A percentile compares a stretch with the other conserved stretches of the same genome.
These are phyloP conservation scores for Chionis minor DNA, from an alignment of 2,113 vertebrate species.

Conservation along the genomic window DNA sequence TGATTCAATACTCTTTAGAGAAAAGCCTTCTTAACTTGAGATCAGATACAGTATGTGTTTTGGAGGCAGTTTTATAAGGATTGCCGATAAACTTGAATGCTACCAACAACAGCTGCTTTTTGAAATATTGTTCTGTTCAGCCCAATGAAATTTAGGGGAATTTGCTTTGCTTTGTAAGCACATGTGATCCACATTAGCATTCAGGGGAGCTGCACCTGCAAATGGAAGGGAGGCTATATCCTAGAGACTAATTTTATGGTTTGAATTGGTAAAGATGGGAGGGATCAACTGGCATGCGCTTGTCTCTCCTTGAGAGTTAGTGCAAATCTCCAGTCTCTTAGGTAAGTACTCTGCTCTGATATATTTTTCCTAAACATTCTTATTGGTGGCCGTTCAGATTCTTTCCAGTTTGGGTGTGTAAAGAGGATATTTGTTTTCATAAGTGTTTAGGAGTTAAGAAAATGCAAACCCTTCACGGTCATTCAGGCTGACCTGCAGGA, in stretches of 20 bases:
- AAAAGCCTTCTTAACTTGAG: slow-evolving; percentile 69
- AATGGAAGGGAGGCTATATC: not conserved
- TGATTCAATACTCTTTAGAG: slow-evolving; percentile 67
- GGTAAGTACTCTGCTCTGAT: not conserved
- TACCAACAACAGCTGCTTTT: slow-evolving; percentile 44
- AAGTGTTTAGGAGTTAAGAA: not conserved
- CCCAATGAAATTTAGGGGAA: slow-evolving; percentile 42
- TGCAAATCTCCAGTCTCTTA: not conserved
- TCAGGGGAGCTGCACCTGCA: slow-evolving; percentile 34
- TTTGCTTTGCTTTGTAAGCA: slow-evolving; percentile 51
- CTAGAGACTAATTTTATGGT: not conserved
- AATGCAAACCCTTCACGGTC: not conserved
- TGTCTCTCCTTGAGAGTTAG: not conserved
- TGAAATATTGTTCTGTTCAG: slow-evolving; percentile 42
- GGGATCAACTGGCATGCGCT: not conserved
- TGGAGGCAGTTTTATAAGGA: slow-evolving; percentile 58
- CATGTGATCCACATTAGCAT: slow-evolving; percentile 31
- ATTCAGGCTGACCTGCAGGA: not conserved
- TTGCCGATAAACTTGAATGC: slow-evolving; percentile 54
- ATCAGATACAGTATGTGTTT: slow-evolving; percentile 62
- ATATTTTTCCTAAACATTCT: not conserved
- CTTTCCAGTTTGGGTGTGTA: not conserved
- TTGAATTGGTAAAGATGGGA: not conserved
- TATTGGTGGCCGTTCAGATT: not conserved
- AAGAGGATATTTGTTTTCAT: not conserved